A percentile compares a stretch with the other conserved stretches of the same genome.
phyloP scores from a whole-genome alignment of 2,113 vertebrate species.

The Albula goreensis region DNA sequence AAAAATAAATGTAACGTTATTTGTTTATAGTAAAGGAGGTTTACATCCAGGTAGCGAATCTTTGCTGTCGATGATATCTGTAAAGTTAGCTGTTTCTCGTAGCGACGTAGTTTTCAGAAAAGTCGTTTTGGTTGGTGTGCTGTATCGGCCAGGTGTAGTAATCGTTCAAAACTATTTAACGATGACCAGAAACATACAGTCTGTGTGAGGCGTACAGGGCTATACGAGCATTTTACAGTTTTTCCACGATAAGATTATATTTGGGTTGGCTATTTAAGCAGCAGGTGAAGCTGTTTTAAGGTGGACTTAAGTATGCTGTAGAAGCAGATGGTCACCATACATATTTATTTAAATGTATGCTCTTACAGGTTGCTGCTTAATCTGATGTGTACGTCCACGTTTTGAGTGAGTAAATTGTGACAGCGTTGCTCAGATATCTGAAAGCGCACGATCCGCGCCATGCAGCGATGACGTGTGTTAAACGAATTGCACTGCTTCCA shows the following conservation, averaged over 20 bases:
- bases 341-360: too few species aligned
- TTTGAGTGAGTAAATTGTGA: background rate
- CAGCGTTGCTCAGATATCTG: too few species aligned
- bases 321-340: background rate
- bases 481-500: background rate
- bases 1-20: too few species aligned
- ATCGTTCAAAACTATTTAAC: background rate
- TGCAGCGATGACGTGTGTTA: conserved; percentile 30
- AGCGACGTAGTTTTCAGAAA: background rate
- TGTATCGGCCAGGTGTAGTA: background rate
- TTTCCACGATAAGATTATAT: background rate
- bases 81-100: background rate
- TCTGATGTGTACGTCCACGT: background rate
- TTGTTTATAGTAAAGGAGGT: background rate
- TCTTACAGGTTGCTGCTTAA: too few species aligned
- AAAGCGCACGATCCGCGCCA: background rate
- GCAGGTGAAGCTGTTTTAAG: conserved; percentile 29
- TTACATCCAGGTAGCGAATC: background rate
- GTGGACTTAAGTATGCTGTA: conserved; percentile 6
- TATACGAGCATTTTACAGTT: background rate
- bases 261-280: conserved; percentile 10
- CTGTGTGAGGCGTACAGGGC: background rate
- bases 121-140: background rate
- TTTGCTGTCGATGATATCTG: background rate
- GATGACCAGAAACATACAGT: background rate